Evolutionary conservation across 2,113 vertebrate species (phyloP), one percentile per base, ranked within the genome.

Genomic region (Elanus axillaris): DNA sequence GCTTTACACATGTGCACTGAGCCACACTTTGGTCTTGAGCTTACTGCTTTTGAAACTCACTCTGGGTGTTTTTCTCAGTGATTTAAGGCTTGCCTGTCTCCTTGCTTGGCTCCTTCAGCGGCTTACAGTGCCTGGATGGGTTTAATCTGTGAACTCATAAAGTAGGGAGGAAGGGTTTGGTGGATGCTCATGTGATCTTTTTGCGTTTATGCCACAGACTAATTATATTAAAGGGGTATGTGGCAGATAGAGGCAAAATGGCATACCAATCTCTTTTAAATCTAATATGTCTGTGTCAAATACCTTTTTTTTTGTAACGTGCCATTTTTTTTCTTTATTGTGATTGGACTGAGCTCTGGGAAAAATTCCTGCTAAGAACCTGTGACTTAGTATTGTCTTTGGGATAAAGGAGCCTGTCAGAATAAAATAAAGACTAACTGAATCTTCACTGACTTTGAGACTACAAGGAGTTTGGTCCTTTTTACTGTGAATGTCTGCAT

Each of bases 361-460:
- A 84, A 83, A 74, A 90, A 88, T 16, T 73, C 32, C 48, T 71
- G 31, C 43, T 63, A 89, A 94, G 64, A 60, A 48, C 71, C 59
- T 27, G 7, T n/a, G 20, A 76, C 56, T 94, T 71, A 56, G 73
- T 63, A 78, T 91, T 81, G 91, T 95, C 50, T 80, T 62, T 95
- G 90, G 77, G 78, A 95, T 88, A 95, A 92, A 94, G 55, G 32
- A 93, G 9, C 34, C 60, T 82, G 88, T 84, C 90, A 92, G 93
- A 87, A 81, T 91, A 84, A 95, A 96, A 95, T 85, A 94, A 95
- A 89, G 96, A 94, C 80, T 89, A 85, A 69, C 73, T 75, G 92
- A 91, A 87, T 82, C 86, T 78, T 92, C 45, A 34, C 74, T 93
- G 91, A 87, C 76, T 95, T 93, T 94, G 79, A 95, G 89, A 89